phyloP scores from a whole-genome alignment of 2,797 vertebrate species.

The Enteromius afrohamiltoni region DNA sequence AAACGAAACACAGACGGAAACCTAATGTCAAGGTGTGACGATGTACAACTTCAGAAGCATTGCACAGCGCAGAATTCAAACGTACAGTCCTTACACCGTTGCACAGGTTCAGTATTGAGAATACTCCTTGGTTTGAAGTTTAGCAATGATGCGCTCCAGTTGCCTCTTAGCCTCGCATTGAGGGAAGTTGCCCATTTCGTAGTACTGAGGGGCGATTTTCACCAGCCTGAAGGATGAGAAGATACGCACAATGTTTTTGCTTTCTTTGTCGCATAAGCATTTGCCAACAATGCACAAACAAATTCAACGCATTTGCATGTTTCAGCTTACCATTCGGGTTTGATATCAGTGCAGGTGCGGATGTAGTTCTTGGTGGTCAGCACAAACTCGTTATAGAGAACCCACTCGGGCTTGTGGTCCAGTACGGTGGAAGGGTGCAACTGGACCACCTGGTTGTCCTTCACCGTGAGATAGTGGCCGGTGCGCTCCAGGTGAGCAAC shows the following conservation, averaged over 20 bases:
- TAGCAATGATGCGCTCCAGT: slow-evolving; percentile 94
- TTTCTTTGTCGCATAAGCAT: background rate
- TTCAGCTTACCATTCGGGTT: slow-evolving; percentile 91
- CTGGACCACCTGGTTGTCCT: slow-evolving; percentile 99
- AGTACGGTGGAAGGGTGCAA: slow-evolving; percentile 97
- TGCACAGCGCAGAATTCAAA: slow-evolving; percentile 46
- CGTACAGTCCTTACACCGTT: slow-evolving; percentile 52
- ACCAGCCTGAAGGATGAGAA: slow-evolving; percentile 85
- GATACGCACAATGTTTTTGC: background rate
- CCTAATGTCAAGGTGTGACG: slow-evolving; percentile 85
- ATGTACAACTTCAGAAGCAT: slow-evolving; percentile 82
- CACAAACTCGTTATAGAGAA: slow-evolving; percentile 98
- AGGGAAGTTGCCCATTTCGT: slow-evolving; percentile 98
- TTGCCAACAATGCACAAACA: slow-evolving; percentile 5
- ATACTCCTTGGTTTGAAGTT: slow-evolving; percentile 96
- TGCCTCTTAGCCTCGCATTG: slow-evolving; percentile 98
- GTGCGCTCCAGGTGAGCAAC: slow-evolving; percentile 97
- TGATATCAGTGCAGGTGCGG: slow-evolving; percentile 96
- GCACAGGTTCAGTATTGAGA: slow-evolving; percentile 87
- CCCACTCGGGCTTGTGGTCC: slow-evolving; percentile 98
- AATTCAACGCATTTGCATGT: background rate
- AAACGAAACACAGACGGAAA: slow-evolving; percentile 77
- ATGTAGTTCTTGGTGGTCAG: slow-evolving; percentile 99
- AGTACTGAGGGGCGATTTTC: slow-evolving; percentile 96
- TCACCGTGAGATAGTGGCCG: slow-evolving; percentile 96